Conservation (phyloP, 2,888 invertebrate species). For the Sarcophaga carnaria region DNA sequence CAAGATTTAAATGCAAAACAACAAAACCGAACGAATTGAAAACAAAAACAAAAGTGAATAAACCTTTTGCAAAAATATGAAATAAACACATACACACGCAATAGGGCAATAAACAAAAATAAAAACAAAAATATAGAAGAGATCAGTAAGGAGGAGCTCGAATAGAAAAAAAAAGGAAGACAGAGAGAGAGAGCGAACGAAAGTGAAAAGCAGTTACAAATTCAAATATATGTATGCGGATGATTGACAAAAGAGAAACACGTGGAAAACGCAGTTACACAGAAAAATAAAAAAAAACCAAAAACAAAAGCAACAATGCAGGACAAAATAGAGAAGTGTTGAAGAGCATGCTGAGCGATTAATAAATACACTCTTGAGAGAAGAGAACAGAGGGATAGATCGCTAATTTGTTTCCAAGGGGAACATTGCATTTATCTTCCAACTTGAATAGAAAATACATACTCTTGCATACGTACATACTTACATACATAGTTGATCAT, state of each 20-base stretch:
- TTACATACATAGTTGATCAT: too few species aligned
- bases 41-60: neutral
- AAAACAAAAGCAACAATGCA: neutral
- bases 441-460: too few species aligned
- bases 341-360: too few species aligned
- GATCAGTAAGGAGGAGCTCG: neutral
- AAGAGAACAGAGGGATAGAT: too few species aligned
- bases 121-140: too few species aligned
- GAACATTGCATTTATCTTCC: too few species aligned
- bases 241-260: neutral
- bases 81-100: too few species aligned
- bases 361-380: too few species aligned
- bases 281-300: neutral
- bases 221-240: neutral
- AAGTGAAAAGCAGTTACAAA: neutral
- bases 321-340: neutral
- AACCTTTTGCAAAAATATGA: too few species aligned
- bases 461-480: too few species aligned
- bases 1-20: neutral
- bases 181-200: neutral
- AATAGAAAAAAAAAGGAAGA: neutral
- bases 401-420: too few species aligned
- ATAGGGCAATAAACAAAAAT: neutral
- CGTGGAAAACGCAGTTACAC: neutral
- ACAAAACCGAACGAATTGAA: neutral